These are phyloP conservation scores for Maconellicoccus hirsutus DNA, from an alignment of 1,140 invertebrate species.

Conservation along the genomic window DNA sequence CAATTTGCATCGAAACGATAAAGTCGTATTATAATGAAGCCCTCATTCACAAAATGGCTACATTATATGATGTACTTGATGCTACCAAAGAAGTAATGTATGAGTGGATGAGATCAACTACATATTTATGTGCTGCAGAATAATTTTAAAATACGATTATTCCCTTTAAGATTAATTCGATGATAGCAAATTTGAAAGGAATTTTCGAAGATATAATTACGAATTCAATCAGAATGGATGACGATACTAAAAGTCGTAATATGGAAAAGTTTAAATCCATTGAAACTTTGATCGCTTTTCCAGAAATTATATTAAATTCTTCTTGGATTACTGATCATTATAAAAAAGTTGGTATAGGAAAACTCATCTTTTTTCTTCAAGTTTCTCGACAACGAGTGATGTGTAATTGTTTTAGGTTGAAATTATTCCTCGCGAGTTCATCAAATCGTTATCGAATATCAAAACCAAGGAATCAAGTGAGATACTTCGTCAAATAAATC, in stretches of 20 bases:
- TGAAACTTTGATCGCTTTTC: background rate
- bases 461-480: background rate
- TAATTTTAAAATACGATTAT: too few species aligned
- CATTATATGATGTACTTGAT: too few species aligned
- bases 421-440: background rate
- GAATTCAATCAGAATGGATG: background rate
- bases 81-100: too few species aligned
- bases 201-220: background rate
- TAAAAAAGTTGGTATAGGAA: background rate
- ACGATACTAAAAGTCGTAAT: background rate
- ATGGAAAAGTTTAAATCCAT: background rate
- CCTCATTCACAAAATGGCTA: too few species aligned
- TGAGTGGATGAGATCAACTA: too few species aligned
- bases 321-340: background rate
- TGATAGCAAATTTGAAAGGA: background rate
- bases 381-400: background rate
- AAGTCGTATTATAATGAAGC: too few species aligned
- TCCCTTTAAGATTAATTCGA: too few species aligned
- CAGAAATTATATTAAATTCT: background rate
- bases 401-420: background rate
- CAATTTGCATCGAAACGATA: too few species aligned
- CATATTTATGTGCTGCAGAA: too few species aligned
- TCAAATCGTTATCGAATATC: background rate
- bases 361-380: too few species aligned
- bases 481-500: background rate